Evolutionary conservation across 2,888 invertebrate species (phyloP).

Genomic region (Plemyria rubiginata): DNA sequence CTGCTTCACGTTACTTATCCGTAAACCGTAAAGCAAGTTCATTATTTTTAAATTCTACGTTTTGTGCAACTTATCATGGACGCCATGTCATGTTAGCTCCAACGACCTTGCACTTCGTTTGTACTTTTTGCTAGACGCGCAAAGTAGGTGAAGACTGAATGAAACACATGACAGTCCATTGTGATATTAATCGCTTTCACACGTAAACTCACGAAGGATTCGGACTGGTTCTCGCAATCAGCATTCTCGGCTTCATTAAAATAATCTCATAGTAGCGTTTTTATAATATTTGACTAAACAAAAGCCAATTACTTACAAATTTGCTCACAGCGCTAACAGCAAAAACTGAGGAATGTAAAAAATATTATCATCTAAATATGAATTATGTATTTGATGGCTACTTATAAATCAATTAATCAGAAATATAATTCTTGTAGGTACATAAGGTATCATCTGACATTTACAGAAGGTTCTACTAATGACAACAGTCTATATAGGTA

Average conservation of each 20-base stretch:
- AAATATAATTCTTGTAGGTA: constrained; percentile 15
- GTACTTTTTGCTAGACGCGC: constrained; percentile 33
- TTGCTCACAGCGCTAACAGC: constrained; percentile 32
- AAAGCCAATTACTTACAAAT: constrained; percentile 40
- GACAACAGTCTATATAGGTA: not conserved
- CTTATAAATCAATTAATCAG: constrained; percentile 29
- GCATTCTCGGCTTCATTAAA: constrained; percentile 41
- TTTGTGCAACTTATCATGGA: constrained; percentile 28
- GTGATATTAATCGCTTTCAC: constrained; percentile 49
- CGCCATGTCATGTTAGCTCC: constrained; percentile 10
- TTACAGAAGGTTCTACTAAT: constrained; percentile 13
- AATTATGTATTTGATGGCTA: constrained; percentile 29
- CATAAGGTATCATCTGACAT: constrained; percentile 10
- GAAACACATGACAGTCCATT: constrained; percentile 41
- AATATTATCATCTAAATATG: constrained; percentile 25
- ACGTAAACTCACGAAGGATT: constrained; percentile 49
- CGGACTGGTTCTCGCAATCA: constrained; percentile 45
- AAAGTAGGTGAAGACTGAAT: constrained; percentile 48
- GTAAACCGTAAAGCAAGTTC: constrained; percentile 43
- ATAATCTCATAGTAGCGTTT: constrained; percentile 41
- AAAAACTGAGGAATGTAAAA: constrained; percentile 32
- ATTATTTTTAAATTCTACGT: constrained; percentile 38
- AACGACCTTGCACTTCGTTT: constrained; percentile 54
- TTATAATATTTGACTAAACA: constrained; percentile 39
- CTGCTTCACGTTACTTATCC: constrained; percentile 35